Evolutionary conservation across 2,113 vertebrate genomes (phyloP), one percentile per base, ranked within the genome.

Genomic region (Hystrix brachyura): DNA sequence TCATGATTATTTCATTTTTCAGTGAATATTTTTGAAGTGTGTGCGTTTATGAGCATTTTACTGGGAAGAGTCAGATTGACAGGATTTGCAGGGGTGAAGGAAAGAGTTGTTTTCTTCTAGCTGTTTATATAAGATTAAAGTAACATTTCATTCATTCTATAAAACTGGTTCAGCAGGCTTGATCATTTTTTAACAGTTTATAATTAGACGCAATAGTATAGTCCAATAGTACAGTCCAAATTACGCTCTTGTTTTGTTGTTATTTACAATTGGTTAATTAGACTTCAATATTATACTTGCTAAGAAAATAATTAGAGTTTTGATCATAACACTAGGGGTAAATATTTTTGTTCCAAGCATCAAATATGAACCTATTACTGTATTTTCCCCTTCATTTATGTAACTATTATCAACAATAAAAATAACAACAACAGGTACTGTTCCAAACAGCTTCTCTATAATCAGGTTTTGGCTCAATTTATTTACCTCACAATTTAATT

Each of bases 301-400:
- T 95, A 94, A 91, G 92, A 92, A 96, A 96, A 78, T 94, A 96
- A 90, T 87, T 60, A 65, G 64, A 81, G 15, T 72, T 64, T 64
- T 91, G 87, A 90, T 84, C 74, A 60, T 27, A 67, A 71, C 90
- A 94, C 48, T 60, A 91, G 7, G 15, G 60, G 55, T 87, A 97
- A 97, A 97, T 95, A 92, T 95, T 96, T 95, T 76, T 94, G 82
- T 91, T 96, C 8, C 0, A 11, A 91, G 59, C 19, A 89, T 67
- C 67, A 95, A 83, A 79, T 80, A 71, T 87, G 53, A 96, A 81
- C 17, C 57, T 34, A 90, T 85, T 82, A 48, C 1, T 89, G 48
- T 46, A 79, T 51, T 84, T 92, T 71, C 3, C 18, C n/a, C 65
- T 88, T 93, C 21, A 27, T 55, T 86, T 78, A 51, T 92, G 5